Evolutionary conservation across 2,888 invertebrate genomes (phyloP).

Genomic region (Escarpia spicata): DNA sequence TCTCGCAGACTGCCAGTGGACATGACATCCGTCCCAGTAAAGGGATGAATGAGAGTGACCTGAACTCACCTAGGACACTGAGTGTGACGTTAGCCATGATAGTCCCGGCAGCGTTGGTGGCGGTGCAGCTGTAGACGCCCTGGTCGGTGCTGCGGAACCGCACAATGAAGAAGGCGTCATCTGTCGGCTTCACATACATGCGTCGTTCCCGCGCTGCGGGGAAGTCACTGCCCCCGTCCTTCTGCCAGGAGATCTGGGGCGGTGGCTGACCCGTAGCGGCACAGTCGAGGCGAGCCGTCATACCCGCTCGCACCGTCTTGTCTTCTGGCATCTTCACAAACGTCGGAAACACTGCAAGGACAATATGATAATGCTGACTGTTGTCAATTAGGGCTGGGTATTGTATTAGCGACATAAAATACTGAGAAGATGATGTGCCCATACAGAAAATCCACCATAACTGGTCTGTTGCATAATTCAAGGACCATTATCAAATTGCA

Average conservation of each 20-base stretch:
- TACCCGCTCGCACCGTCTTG: conserved; percentile 84
- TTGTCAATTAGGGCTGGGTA: background rate
- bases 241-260: conserved; percentile 70
- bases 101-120: conserved; percentile 87
- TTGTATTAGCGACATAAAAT: background rate
- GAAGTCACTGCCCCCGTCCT: conserved; percentile 72
- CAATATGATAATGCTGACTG: background rate
- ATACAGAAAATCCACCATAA: too few species aligned
- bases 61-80: conserved; percentile 71
- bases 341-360: conserved; percentile 79
- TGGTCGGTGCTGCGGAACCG: conserved; percentile 88
- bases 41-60: background rate
- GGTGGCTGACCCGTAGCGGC: conserved; percentile 88
- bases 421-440: background rate
- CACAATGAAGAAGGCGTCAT: conserved; percentile 92
- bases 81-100: conserved; percentile 87
- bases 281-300: conserved; percentile 88
- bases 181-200: conserved; percentile 90
- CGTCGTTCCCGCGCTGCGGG: conserved; percentile 92
- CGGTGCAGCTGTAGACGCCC: conserved; percentile 93
- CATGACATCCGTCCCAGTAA: background rate
- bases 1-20: too few species aligned
- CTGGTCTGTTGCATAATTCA: too few species aligned
- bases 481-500: too few species aligned
- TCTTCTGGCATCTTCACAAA: conserved; percentile 87